phyloP scores from a whole-genome alignment of 2,113 vertebrate genomes.

The Sinocyclocheilus maitianheensis region DNA sequence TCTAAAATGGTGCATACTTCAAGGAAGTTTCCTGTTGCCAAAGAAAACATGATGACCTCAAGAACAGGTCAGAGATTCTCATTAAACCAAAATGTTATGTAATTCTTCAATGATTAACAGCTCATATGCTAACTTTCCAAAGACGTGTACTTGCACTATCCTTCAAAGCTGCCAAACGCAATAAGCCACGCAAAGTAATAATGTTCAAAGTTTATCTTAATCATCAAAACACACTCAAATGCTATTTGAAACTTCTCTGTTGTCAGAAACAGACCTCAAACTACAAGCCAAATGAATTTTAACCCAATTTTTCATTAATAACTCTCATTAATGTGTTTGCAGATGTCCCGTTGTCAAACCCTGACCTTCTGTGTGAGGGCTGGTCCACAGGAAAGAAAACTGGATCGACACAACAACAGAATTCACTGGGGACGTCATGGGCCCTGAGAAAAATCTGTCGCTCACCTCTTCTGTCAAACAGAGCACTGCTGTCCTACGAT shows the following conservation, averaged over 20 bases:
- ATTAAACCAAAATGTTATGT: constrained; percentile 12
- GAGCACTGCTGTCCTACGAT: neutral
- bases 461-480: neutral
- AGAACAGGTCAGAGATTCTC: constrained; percentile 1
- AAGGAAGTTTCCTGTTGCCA: constrained; percentile 28
- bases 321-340: constrained; percentile 3
- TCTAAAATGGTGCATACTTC: neutral
- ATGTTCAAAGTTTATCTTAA: constrained; percentile 17
- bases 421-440: neutral
- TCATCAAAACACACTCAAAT: neutral
- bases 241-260: neutral
- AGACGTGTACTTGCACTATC: constrained; percentile 26
- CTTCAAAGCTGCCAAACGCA: constrained; percentile 25
- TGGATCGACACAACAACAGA: neutral
- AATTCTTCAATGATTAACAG: constrained; percentile 21
- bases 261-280: neutral
- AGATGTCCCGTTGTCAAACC: constrained; percentile 1
- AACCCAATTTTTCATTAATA: constrained; percentile 3
- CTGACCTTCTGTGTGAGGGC: constrained; percentile 4
- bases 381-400: constrained; percentile 1
- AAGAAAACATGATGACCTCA: constrained; percentile 39
- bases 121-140: neutral
- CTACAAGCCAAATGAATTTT: neutral
- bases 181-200: neutral
- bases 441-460: constrained; percentile 16